Evolutionary conservation across 2,888 invertebrate genomes (phyloP), one percentile per base, ranked within the genome.

Genomic region (Heliconius sara): DNA sequence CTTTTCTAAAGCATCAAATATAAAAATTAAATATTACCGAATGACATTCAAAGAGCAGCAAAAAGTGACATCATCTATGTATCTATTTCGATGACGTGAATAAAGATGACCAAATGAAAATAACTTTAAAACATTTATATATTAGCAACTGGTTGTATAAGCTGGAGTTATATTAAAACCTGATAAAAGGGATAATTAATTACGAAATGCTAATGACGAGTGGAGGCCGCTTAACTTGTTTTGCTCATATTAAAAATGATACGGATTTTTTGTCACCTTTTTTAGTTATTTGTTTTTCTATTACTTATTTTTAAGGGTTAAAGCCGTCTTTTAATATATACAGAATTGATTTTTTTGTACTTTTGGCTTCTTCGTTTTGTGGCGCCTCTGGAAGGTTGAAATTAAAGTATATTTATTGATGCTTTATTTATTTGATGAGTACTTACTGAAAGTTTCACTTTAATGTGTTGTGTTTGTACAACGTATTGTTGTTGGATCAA

Each of bases 161-260:
- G 63, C 43, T 43, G 13, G 39, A 19, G 25, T 9, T n/a, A 19
- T 57, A 52, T 72, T 34, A 73, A 39, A 60, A 76, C 70, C 9
- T 39, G 19, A 30, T 52, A 63, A 80, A 68, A 80, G 81, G 77
- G 76, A 76, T 77, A 79, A 81, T 80, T 81, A 82, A 83, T 83
- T 81, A 77, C 70, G 68, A 78, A 79, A 77, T 80, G 80, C 77
- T 82, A 80, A 82, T 81, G 81, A 80, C 81, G 79, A 43, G 66
- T 70, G 71, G 74, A 75, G 79, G 80, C 67, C 70, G 79, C 65
- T 73, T 76, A 76, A 83, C 83, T 79, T 77, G 82, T 84, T 78
- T 80, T 65, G 43, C n/a, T 43, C 73, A 82, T 77, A 74, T 77
- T 73, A 79, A 80, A 39, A 80, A 71, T 47, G 57, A 78, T 76